A percentile compares a stretch with the other conserved stretches of the same genome.
phyloP scores from a whole-genome alignment of 2,113 vertebrate genomes.

The Albula glossodonta region DNA sequence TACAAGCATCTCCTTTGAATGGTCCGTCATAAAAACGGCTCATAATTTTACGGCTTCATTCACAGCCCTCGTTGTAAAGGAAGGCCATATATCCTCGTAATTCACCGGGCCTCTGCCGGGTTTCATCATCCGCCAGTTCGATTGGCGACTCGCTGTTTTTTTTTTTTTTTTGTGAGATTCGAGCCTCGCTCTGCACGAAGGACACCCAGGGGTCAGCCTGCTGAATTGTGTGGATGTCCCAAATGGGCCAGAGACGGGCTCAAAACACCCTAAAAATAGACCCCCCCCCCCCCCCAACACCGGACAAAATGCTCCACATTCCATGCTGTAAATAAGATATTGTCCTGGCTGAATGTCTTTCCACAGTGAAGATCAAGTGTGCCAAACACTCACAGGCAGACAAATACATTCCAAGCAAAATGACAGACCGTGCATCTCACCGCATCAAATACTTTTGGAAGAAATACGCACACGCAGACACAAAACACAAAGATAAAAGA shows the following conservation, averaged over 20 bases:
- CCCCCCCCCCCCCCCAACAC: background rate
- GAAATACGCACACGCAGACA: background rate
- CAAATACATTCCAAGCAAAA: background rate
- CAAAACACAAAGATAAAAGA: background rate
- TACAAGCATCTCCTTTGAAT: slow-evolving; percentile 97
- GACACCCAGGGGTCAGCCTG: slow-evolving; percentile 60
- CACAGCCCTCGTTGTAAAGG: slow-evolving; percentile 96
- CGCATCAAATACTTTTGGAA: too few relatives aligned
- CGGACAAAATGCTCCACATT: background rate
- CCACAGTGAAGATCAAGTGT: background rate
- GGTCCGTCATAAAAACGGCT: slow-evolving; percentile 99
- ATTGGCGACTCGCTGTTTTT: slow-evolving; percentile 49
- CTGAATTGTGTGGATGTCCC: background rate
- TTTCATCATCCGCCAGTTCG: slow-evolving; percentile 78
- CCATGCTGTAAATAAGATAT: background rate
- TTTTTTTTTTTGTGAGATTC: slow-evolving; percentile 57
- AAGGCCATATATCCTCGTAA: slow-evolving; percentile 95
- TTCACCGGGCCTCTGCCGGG: slow-evolving; percentile 64
- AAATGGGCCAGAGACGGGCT: background rate
- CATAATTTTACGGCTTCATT: slow-evolving; percentile 99
- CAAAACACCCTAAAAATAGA: background rate
- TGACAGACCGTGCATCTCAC: background rate
- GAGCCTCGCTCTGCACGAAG: slow-evolving; percentile 75
- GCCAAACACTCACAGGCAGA: background rate
- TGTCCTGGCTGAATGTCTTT: background rate